phyloP scores from a whole-genome alignment of 2,113 vertebrate genomes.

The Todiramphus saurophagus region DNA sequence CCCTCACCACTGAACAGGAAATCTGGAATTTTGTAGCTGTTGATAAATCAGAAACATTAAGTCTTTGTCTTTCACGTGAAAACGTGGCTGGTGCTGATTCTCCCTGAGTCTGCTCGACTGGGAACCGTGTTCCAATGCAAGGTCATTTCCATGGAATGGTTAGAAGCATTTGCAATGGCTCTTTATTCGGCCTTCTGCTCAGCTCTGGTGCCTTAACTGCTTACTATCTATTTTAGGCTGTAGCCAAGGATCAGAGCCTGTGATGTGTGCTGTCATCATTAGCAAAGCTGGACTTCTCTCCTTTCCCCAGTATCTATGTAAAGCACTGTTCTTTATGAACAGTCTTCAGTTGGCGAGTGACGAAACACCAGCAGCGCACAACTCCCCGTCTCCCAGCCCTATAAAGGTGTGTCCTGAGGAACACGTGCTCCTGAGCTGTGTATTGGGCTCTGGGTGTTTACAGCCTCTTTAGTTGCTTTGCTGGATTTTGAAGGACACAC shows the following conservation, averaged over 20 bases:
- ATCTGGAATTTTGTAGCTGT: neutral
- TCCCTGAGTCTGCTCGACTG: neutral
- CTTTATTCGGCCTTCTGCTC: neutral
- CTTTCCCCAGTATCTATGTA: neutral
- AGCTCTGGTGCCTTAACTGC: neutral
- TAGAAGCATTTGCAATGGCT: neutral
- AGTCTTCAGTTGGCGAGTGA: neutral
- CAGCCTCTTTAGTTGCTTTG: neutral
- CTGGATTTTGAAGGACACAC: neutral
- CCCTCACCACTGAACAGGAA: neutral
- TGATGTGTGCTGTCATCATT: too few relatives aligned
- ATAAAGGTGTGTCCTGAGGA: neutral
- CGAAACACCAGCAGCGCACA: neutral
- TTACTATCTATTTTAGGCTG: neutral
- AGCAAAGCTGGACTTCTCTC: neutral
- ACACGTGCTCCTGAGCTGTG: accelerated
- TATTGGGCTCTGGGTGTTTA: neutral
- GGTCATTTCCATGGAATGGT: neutral
- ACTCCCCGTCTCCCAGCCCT: neutral
- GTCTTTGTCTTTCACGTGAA: neutral
- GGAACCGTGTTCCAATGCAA: neutral
- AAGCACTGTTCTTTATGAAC: neutral
- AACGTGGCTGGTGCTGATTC: neutral
- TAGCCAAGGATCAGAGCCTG: neutral
- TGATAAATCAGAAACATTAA: neutral